Base-by-base conservation (phyloP, 2,888 invertebrate species). In the Amblyteles armatorius region DNA sequence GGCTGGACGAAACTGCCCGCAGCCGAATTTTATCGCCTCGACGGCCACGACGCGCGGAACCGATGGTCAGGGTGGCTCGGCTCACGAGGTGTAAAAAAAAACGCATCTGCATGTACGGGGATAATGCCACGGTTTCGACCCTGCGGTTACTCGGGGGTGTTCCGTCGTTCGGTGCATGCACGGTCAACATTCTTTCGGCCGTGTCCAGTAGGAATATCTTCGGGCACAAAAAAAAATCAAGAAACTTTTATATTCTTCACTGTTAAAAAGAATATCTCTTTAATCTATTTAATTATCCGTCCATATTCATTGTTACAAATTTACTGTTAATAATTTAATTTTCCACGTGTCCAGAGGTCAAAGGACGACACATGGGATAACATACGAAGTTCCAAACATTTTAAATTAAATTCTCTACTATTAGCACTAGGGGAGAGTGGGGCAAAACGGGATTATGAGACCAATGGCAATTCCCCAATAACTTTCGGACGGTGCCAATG, bases 1-100 rank as follows among this genome's bases (percentile, higher is more conserved):
- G 92, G 93, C 92, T 94, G 93, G 93, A 91, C 91, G 87, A 91
- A 94, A 94, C 93, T 93, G 94, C 92, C 93, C 92, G 88, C 94
- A 93, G 94, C 90, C 92, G 90, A 91, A 91, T 94, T 94, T 94
- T 94, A 94, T 94, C 93, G 91, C 82, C 93, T 90, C 88, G 89
- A 90, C 90, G 90, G 90, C 77, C 71, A 55, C 68, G 63, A 19
- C 68, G 76, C 36, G 48, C 69, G 33, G 69, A 84, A 50, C 63
- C 71, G 40, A 44, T 22, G n/a, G 69, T 72, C 57, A 79, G 55
- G 67, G 60, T 79, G 73, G 65, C 52, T 79, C 48, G 13, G 29
- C 78, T 77, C 79, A 76, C 76, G 85, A 91, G 89, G 90, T 92
- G 92, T 88, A 89, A 90, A 91, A 89, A 89, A 88, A 84, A 73